Evolutionary conservation across 2,113 vertebrate genomes (phyloP), one percentile per base, ranked within the genome.

Genomic region (Balaenoptera acutorostrata): DNA sequence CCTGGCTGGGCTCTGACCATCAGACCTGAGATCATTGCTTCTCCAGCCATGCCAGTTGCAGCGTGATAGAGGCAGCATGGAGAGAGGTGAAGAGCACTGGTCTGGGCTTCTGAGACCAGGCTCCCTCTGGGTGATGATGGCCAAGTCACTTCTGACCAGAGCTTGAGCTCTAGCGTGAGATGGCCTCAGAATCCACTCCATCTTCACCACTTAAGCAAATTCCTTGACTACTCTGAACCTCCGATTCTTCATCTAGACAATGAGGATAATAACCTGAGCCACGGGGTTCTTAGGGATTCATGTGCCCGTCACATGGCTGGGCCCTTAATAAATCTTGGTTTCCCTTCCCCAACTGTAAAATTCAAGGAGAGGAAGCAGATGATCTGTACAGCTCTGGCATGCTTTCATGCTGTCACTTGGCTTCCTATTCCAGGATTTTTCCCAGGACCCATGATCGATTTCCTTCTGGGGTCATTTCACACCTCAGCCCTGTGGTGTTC

Each of bases 401-500:
- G 41, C 17, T 77, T 59, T 63, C 31, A n/a, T 63, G 13, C 59
- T 66, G 1, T 82, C 36, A 8, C 59, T 90, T 72, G 41, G 21
- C 64, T 97, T 81, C 33, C 13, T 46, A 18, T 52, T 5, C 27
- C 25, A 66, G 33, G 6, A 25, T 86, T 84, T 29, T 92, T 17
- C 95, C 49, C 63, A 52, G 46, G 57, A 66, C 88, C 95, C 31
- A n/a, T 69, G 88, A 97, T 90, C 93, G 78, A 61, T 96, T 94
- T 93, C 31, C 92, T 72, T 85, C 61, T 97, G 84, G 52, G n/a
- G 20, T 71, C 77, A 74, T 71, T 36, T 55, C 75, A 78, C 61
- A 91, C 66, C 89, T 69, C 87, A 96, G 89, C 12, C 36, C 3
- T 86, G 78, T 92, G 90, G 63, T 80, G 96, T 96, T 96, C 77